A percentile compares a stretch with the other conserved stretches of the same genome.
phyloP scores from a whole-genome alignment of 2,888 invertebrate genomes.

The Axea sp. region DNA sequence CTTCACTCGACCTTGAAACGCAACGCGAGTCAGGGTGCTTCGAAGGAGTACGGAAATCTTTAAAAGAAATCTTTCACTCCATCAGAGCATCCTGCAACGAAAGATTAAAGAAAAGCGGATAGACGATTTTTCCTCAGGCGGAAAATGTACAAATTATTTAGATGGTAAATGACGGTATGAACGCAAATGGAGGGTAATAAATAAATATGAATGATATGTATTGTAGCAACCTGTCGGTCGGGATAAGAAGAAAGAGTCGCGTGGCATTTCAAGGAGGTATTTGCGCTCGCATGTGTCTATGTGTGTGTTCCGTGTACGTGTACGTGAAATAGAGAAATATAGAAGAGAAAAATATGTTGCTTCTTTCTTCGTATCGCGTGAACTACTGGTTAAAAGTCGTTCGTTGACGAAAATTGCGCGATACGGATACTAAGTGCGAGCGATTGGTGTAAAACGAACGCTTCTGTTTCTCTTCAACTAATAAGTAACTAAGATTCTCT shows the following conservation, averaged over 20 bases:
- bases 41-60: too few species aligned
- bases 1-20: slow-evolving; percentile 57
- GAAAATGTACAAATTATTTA: too few species aligned
- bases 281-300: slow-evolving; percentile 37
- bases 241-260: slow-evolving; percentile 36
- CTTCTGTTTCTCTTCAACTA: slow-evolving; percentile 34
- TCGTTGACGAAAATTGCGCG: slow-evolving; percentile 52
- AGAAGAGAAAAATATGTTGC: slow-evolving; percentile 63
- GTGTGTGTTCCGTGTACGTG: slow-evolving; percentile 22
- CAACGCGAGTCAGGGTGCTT: slow-evolving; percentile 46
- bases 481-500: slow-evolving; percentile 54
- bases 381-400: slow-evolving; percentile 62
- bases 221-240: not conserved
- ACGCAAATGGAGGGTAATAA: too few species aligned
- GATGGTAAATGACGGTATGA: too few species aligned
- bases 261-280: slow-evolving; percentile 61
- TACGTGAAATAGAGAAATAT: slow-evolving; percentile 61
- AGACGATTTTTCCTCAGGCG: not conserved
- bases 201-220: too few species aligned
- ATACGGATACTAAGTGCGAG: slow-evolving; percentile 56
- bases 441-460: slow-evolving; percentile 47
- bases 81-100: too few species aligned
- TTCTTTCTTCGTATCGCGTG: slow-evolving; percentile 56
- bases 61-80: too few species aligned
- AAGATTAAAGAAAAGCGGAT: too few species aligned